Base-by-base conservation (phyloP, 2,113 vertebrate species). In the Garra rufa region DNA sequence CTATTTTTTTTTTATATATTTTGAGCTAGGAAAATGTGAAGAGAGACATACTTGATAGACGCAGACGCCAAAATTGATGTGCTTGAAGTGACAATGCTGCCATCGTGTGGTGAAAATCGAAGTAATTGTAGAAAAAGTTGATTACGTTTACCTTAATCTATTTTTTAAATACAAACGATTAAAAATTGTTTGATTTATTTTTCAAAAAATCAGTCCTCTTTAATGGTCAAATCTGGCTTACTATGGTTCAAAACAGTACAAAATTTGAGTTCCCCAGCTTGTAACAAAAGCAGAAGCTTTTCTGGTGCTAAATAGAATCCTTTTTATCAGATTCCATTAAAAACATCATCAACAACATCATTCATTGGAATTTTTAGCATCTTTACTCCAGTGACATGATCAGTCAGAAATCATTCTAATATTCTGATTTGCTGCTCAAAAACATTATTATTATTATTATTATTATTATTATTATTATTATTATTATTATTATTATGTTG, bases 71-170 rank as follows among this genome's bases (percentile, higher is more conserved):
- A 63, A 63, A 28, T 9, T 15, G 24, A 13, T n/a, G 41, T 24
- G 1, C 43, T 26, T 28, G 28, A 28, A 80, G 15, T 15, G 57
- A 13, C 34, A 65, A 80, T 44, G 59, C 77, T 80, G 57, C 77
- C 77, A 80, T 44, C 77, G 26, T 65, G 41, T 80, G 77, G 59
- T 17, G 2, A 65, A 28, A 80, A 46, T 46, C 14, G 14, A 14
- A 55, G 21, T 19, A 57, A 38, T 19, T 75, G 14, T 8, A 46
- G 11, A 73, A 46, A 11, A 50, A 14, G n/a, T 1, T 26, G 3
- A 17, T 11, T 14, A 74, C 15, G 9, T 46, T 48, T 48, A 46
- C 21, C n/a, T 8, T 15, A 41, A 41, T 19, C 43, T n/a, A 71
- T 13, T 55, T 21, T 21, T 44, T n/a, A 1, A 41, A 13, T 6